Evolutionary conservation across 2,113 vertebrate genomes (phyloP), one percentile per base, ranked within the genome.

Genomic region (Myiagra hebetior): DNA sequence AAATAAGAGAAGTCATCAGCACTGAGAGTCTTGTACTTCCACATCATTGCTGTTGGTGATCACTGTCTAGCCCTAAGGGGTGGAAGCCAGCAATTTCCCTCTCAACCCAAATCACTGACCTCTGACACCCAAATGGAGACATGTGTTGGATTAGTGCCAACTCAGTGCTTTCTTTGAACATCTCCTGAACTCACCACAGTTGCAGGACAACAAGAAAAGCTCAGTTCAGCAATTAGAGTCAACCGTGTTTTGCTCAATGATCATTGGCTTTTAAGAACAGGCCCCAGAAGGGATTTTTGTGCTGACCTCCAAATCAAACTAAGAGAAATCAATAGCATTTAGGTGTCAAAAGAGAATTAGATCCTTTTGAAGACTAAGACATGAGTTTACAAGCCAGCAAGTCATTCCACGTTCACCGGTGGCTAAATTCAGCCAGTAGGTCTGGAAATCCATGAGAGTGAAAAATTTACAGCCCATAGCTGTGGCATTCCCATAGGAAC

Each of bases 21-120:
- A 47, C 26, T 27, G 59, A 22, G 74, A 65, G 28, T 47, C 62
- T 70, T 69, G n/a, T 80, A n/a, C 16, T 80, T 79, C 22, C 67
- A 26, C 15, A 46, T 69, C 41, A 16, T 10, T 57, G 39, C 39
- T 65, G 33, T 10, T 82, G 35, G 19, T 62, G 87, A 30, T 60
- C 0, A 0, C 50, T 2, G 22, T 28, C 24, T 63, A 57, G 65
- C 47, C 8, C 0, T 49, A 23, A 74, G 49, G 8, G 14, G 35
- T 78, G 39, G 33, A 69, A 84, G 44, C 10, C 76, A 67, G 26
- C 50, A 57, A 64, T 91, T 69, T 93, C 50, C 68, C n/a, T 86
- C 64, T 27, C 50, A 74, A n/a, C 28, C 37, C 37, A 84, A 84
- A 67, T 24, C 39, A 9, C 59, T 60, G 75, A 80, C 53, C 86